Evolutionary conservation across 2,113 vertebrate species (phyloP), one percentile per base, ranked within the genome.

Genomic region (Sebastes fasciatus): DNA sequence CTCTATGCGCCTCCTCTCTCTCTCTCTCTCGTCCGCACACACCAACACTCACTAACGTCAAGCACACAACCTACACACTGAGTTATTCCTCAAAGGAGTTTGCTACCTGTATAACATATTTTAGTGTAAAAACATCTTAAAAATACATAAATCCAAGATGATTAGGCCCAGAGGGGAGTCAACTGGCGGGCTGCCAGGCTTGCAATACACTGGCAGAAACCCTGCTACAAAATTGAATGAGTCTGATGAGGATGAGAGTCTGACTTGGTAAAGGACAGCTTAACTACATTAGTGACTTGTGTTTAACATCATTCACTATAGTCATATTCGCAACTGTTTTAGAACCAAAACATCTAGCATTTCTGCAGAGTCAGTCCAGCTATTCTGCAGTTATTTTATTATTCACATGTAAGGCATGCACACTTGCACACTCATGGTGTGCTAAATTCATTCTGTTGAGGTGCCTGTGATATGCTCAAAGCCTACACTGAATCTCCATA

Each of bases 401-500:
- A 85, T 73, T 73, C 55, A 49, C 3, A 46, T 66, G 45, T 74
- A 79, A 84, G 63, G 43, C 60, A 8, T 2, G 52, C 43, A 51
- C 21, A 82, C 42, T 63, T 74, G 52, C 61, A 68, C 42, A 68
- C 60, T 83, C 68, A 43, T 43, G 42, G 62, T 77, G 72, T 77
- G 58, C 66, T 45, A 51, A 74, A 85, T 72, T 82, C 11, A 86
- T 76, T 80, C 74, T 79, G 54, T 42, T 68, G 49, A 74, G n/a
- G 52, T 73, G 68, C 72, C 74, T 82, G 61, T 82, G 58, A 63
- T 78, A 60, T 52, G 43, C 82, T 86, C 65, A 82, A 86, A 86
- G 84, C 80, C 84, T 72, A 62, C 48, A 62, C 34, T 19, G 6
- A 74, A 84, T 86, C 80, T 88, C 78, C 79, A 82, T 86, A 89